Percentiles rank a stretch among this genome's conserved stretches.
Evolutionary conservation across 2,113 vertebrate genomes (phyloP).

Genomic region (Hipposideros armiger): DNA sequence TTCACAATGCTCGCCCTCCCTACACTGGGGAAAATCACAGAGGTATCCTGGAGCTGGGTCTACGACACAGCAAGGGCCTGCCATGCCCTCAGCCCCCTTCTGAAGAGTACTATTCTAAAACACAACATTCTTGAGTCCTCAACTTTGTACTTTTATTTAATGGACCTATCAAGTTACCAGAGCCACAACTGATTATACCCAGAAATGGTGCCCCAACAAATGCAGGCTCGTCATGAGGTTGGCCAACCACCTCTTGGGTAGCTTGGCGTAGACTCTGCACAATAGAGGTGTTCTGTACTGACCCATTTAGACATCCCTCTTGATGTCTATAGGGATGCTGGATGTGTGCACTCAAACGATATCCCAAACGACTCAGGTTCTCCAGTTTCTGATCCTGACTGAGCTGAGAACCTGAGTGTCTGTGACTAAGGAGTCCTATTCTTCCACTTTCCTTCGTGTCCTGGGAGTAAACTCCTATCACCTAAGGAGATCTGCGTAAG

Average conservation of each 20-base stretch:
- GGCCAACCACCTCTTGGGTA: neutral
- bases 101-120: neutral
- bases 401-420: neutral
- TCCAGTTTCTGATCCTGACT: neutral
- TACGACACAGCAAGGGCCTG: neutral
- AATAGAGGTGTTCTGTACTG: neutral
- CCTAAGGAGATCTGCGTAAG: neutral
- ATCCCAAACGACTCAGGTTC: neutral
- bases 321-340: neutral
- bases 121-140: neutral
- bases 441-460: neutral
- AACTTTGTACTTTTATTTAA: neutral
- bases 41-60: neutral
- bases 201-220: no score
- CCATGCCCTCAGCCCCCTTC: neutral
- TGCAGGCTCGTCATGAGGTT: neutral
- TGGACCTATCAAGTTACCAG: neutral
- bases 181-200: neutral
- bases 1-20: neutral
- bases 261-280: neutral
- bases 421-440: neutral
- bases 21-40: neutral
- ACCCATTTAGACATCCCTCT: neutral
- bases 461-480: neutral
- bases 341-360: fast-evolving